Conservation (phyloP, 2,797 vertebrate genomes). For the Okamejei kenojei region DNA sequence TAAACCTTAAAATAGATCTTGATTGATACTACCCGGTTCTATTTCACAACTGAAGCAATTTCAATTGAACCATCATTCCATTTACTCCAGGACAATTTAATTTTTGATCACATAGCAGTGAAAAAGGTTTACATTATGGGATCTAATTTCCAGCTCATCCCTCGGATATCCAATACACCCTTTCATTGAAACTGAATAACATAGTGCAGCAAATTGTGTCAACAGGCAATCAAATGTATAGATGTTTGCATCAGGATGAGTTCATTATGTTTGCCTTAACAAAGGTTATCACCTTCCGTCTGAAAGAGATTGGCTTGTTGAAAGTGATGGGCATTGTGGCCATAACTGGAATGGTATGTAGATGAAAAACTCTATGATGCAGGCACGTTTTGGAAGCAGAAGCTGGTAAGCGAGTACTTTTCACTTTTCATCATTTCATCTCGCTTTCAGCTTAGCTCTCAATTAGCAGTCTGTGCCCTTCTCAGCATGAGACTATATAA, state of each 20-base stretch:
- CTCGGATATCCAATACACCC: too few species aligned
- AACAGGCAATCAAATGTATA: too few species aligned
- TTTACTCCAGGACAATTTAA: too few species aligned
- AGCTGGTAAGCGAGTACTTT: constrained; percentile 9
- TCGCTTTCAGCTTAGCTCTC: constrained; percentile 35
- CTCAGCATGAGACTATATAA: constrained; percentile 26
- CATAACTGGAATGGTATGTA: not conserved
- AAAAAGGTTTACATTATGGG: too few species aligned
- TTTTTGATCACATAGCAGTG: too few species aligned
- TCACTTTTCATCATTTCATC: constrained; percentile 20
- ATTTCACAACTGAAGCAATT: too few species aligned
- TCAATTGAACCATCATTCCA: too few species aligned
- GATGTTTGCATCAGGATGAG: not conserved
- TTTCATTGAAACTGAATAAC: too few species aligned
- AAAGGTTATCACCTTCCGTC: not conserved
- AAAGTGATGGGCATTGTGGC: not conserved
- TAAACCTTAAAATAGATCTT: too few species aligned
- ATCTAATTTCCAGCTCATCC: too few species aligned
- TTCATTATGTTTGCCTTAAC: not conserved
- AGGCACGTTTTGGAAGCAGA: constrained; percentile 9
- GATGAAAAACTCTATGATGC: not conserved
- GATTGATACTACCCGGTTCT: too few species aligned
- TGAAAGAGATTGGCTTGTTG: not conserved
- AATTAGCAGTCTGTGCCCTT: constrained; percentile 34
- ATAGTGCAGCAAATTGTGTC: too few species aligned